phyloP scores from a whole-genome alignment of 92 coral and sea anemone genomes.

The Epizoanthus fatuus region DNA sequence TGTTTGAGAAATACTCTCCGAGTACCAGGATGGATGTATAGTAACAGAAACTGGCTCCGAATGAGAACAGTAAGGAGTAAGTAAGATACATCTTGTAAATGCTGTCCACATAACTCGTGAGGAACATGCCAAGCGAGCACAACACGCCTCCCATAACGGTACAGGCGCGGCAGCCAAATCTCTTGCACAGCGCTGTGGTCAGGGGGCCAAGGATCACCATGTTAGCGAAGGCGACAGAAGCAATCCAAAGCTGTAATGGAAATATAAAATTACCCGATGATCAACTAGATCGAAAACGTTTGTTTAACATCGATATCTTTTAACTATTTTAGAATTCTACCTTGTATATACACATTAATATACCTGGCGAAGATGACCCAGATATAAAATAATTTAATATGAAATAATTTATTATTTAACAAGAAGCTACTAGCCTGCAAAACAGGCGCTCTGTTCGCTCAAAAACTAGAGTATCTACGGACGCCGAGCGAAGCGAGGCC shows the following conservation, averaged over 20 bases:
- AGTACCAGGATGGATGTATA: constrained; percentile 72
- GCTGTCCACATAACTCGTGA: constrained; percentile 65
- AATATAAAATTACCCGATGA: neutral
- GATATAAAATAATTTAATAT: too few relatives aligned
- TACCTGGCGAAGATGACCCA: too few relatives aligned
- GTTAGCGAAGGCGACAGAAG: constrained; percentile 76
- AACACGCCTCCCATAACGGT: constrained; percentile 69
- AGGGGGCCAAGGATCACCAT: constrained; percentile 75
- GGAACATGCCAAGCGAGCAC: constrained; percentile 66
- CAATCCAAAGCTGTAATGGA: constrained; percentile 78
- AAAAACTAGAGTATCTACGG: too few relatives aligned
- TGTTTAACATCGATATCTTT: too few relatives aligned
- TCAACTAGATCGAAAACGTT: too few relatives aligned
- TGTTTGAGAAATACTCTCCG: constrained; percentile 68
- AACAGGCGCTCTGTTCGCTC: too few relatives aligned
- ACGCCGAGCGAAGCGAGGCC: too few relatives aligned
- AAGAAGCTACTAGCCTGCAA: too few relatives aligned
- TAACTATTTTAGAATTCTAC: too few relatives aligned
- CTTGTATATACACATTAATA: too few relatives aligned
- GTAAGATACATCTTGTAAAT: constrained; percentile 76
- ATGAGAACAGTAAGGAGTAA: constrained; percentile 73
- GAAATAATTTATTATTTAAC: too few relatives aligned
- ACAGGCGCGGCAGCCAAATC: constrained; percentile 64
- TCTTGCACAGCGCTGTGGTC: constrained; percentile 61
- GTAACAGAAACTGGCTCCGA: constrained; percentile 81